Base-by-base conservation (phyloP, 2,113 vertebrate genomes). In the Vulpes ferrilata region DNA sequence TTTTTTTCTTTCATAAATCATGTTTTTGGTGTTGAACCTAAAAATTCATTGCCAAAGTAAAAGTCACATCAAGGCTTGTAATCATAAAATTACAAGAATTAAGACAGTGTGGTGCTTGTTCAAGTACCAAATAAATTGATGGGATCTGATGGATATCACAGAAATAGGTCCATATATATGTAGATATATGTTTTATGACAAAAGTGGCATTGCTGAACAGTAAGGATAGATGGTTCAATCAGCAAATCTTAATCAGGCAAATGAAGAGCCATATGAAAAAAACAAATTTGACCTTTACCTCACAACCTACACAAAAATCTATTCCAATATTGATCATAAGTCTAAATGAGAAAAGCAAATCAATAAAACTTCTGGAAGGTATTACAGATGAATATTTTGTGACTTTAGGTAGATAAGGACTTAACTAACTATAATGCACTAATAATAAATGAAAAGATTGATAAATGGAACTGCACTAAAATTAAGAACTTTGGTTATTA, bases 281-380 rank as follows among this genome's bases (percentile, higher is more conserved):
- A 83, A 80, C 43, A 30, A 80, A 92, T 30, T 82, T 93, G 64
- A 69, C 64, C 76, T 93, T 91, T 88, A 84, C 73, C 76, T 93
- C 76, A 79, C 35, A 79, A 79, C 7, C 79, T 78, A 94, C 83
- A 92, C 22, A 91, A 67, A 83, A 95, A 92, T 96, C 88, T 67
- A 88, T 94, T 84, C 48, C 13, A 55, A 48, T 65, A 43, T 84
- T 35, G 30, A 79, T 60, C 57, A 48, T 88, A 91, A 96, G 43
- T 92, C 78, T 97, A 67, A 96, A 85, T 80, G 48, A 97, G 51
- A 88, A 93, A 95, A 93, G 23, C 2, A 88, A 95, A 94, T 95
- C 83, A 67, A 93, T 94, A 85, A 84, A 74, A 35, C 65, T 79
- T 93, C 57, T 93, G 38, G 64, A 83, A 92, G 38, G 48, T 88